phyloP scores from a whole-genome alignment of 2,113 vertebrate species.

The Phyllopteryx taeniolatus region DNA sequence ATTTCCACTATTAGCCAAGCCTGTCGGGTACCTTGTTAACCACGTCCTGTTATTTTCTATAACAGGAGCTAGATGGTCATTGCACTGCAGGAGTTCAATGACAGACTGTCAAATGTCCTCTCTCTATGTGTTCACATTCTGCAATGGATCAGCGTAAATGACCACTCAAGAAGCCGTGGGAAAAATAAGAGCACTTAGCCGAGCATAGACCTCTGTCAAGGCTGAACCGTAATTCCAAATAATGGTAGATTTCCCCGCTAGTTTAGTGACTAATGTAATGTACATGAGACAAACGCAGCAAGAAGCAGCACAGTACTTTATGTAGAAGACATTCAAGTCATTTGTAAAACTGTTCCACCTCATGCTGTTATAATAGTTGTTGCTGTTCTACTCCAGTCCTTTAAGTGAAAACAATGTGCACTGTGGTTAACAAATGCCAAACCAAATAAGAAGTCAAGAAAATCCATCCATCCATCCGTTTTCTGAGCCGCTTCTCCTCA shows the following conservation, averaged over 20 bases:
- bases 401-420: too few species aligned
- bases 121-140: slow-evolving; percentile 5
- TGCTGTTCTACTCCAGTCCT: background rate
- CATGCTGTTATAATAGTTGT: background rate
- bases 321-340: background rate
- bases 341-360: background rate
- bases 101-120: slow-evolving; percentile 47
- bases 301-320: background rate
- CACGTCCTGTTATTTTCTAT: slow-evolving; percentile 77
- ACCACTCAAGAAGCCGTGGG: background rate
- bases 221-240: background rate
- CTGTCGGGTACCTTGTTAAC: slow-evolving; percentile 65
- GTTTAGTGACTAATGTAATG: background rate
- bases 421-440: too few species aligned
- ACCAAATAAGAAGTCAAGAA: too few species aligned
- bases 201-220: background rate
- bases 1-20: slow-evolving; percentile 43
- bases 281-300: background rate
- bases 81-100: slow-evolving; percentile 57
- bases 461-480: too few species aligned
- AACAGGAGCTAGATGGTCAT: slow-evolving; percentile 67
- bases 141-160: background rate
- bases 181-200: background rate
- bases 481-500: too few species aligned
- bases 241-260: background rate